Percentiles rank a stretch among this genome's conserved stretches.
phyloP scores from a whole-genome alignment of 2,797 vertebrate genomes.

The Siniperca obscura region DNA sequence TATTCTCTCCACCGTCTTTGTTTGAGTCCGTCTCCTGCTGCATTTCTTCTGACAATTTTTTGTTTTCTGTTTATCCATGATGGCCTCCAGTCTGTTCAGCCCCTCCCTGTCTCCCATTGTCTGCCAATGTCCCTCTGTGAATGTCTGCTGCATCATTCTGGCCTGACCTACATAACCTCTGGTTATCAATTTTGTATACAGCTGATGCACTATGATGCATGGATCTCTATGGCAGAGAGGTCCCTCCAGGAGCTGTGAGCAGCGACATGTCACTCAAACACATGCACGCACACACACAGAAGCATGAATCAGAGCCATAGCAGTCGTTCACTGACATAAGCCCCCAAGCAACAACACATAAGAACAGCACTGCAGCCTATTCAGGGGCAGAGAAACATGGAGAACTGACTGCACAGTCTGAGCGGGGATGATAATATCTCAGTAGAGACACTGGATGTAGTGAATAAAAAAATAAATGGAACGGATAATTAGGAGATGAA shows the following conservation, averaged over 20 bases:
- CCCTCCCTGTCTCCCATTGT: constrained; percentile 40
- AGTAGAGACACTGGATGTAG: constrained; percentile 6
- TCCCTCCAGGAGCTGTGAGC: constrained; percentile 41
- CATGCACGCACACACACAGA: constrained; percentile 10
- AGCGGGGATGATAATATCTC: constrained; percentile 38
- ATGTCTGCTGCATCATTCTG: constrained; percentile 57
- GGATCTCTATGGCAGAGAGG: constrained; percentile 38
- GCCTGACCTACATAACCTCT: constrained; percentile 76
- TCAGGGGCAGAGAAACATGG: constrained; percentile 52
- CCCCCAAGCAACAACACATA: constrained; percentile 65
- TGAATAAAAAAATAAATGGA: constrained; percentile 67
- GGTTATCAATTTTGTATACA: constrained; percentile 74
- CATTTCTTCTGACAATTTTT: constrained; percentile 10
- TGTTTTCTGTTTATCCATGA: constrained; percentile 25
- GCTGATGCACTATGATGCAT: constrained; percentile 72
- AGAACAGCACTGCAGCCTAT: constrained; percentile 58
- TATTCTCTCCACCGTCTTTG: neutral
- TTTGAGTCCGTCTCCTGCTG: constrained; percentile 18
- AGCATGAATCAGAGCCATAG: constrained; percentile 60
- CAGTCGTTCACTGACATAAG: constrained; percentile 59
- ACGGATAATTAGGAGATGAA: constrained; percentile 62
- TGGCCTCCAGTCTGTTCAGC: constrained; percentile 31
- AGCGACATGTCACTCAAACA: constrained; percentile 42
- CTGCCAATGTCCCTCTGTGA: constrained; percentile 31
- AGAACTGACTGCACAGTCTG: constrained; percentile 43